A percentile compares a stretch with the other conserved stretches of the same genome.
These are phyloP conservation scores for Cyprichromis sp. DNA, from an alignment of 2,113 vertebrate species.

Conservation along the genomic window DNA sequence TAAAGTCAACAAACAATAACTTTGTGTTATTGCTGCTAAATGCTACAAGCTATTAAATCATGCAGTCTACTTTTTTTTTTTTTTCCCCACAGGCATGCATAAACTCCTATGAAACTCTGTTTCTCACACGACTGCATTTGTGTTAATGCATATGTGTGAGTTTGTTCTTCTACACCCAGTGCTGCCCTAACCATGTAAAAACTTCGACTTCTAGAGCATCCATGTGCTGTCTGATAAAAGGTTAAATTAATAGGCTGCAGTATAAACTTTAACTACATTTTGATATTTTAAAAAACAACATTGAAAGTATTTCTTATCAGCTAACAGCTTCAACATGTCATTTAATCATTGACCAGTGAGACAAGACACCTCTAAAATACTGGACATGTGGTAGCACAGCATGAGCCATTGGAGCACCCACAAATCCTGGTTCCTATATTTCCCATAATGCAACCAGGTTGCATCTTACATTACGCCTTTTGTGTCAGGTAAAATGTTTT, in stretches of 20 bases:
- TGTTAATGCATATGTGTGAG: background rate
- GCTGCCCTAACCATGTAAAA: background rate
- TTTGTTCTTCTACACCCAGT: background rate
- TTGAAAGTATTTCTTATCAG: background rate
- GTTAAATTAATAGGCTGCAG: background rate
- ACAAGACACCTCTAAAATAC: background rate
- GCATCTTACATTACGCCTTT: background rate
- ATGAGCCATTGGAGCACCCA: background rate
- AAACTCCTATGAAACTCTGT: background rate
- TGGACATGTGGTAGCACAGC: background rate
- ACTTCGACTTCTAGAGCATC: background rate
- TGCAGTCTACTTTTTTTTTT: background rate
- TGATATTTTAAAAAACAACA: background rate
- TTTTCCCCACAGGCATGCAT: background rate
- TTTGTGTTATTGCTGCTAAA: background rate
- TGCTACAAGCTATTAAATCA: background rate
- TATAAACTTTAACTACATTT: background rate
- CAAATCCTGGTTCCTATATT: background rate
- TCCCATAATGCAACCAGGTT: background rate
- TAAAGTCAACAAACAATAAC: background rate
- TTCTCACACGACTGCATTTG: background rate
- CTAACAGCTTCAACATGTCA: background rate
- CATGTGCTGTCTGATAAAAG: background rate
- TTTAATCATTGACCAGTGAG: background rate
- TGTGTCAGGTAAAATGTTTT: background rate